Evolutionary conservation across 2,113 vertebrate genomes (phyloP), one percentile per base, ranked within the genome.

Genomic region (Leptodactylus fuscus): DNA sequence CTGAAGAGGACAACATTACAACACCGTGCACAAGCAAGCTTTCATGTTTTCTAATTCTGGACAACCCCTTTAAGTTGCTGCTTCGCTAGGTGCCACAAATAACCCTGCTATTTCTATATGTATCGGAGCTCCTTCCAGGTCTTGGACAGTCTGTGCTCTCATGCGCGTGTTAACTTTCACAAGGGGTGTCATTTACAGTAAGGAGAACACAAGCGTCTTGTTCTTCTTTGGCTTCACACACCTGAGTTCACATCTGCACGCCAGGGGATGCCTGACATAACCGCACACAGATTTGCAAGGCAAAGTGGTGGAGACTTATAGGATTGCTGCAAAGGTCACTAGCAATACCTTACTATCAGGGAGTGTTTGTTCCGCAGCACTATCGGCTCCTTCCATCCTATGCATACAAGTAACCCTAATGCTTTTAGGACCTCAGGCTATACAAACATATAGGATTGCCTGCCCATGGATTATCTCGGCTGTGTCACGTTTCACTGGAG

Each of bases 281-380:
- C 62, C 34, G 62, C 62, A 67, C 62, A 67, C 62, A 34, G 62
- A 67, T 67, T 67, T 34, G 32, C 62, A 67, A 34, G 34, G 65
- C 65, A 69, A 69, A 69, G 65, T 38, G 29, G 32, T 69, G 65
- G 13, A 67, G 32, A 67, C 16, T 18, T 67, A 20, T 67, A 8
- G 2, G 11, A 12, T 11, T 29, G 60, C 22, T 10, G 13, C 24
- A 5, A 15, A 13, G 62, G 27, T 38, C 16, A 34, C 29, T 67
- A 13, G 15, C 3, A 3, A 1, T 9, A 13, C 29, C 62, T 48
- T 62, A 13, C 22, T 8, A n/a, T 62, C 27, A 62, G 13, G 58
- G 2, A 62, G 27, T 32, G 12, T 65, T 34, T 65, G 29, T 65
- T 65, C 27, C 5, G 27, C 27, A 13, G 27, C 29, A 7, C 7